Base-by-base conservation (phyloP, 2,888 invertebrate species). In the Melieria crassipennis region DNA sequence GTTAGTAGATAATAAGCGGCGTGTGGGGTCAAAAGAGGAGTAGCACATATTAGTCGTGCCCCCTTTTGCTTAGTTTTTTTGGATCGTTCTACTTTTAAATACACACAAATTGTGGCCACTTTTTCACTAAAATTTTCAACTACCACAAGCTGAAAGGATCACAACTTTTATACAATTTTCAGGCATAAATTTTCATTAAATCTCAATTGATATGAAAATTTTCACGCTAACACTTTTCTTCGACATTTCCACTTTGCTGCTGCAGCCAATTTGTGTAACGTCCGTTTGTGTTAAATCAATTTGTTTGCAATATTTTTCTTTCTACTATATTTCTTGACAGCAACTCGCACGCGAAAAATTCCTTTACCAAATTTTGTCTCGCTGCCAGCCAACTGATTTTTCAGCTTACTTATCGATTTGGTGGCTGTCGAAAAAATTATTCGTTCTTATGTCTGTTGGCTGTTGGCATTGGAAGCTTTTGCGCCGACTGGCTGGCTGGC, bases 191-290 rank as follows among this genome's bases (percentile, higher is more conserved):
- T 30, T 30, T 30, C 30, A 30, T 30, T 30, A 30, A 30, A 30
- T 30, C 30, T 30, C 30, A 30, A 30, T 30, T 30, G 30, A 3
- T 30, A 30, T 30, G 30, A 30, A 30, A 30, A 30, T 30, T 30
- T 55, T 73, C 58, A 65, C 74, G 76, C 85, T 84, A 85, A 86
- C 86, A 84, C 83, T 86, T 81, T 85, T 85, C 75, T 85, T 85
- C 62, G 85, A 82, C 83, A 83, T 83, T 79, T 78, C 80, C 75
- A 67, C 48, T 65, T 73, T 77, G 73, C 76, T 64, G 70, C 72
- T 72, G 73, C 75, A 73, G 46, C 46, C 10, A 65, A 70, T 50
- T 73, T 71, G 71, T 70, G 67, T 58, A 30, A 30, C 30, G 30
- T 30, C 3, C 30, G 30, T 30, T 30, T 30, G 30, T 30, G 30